Base-by-base conservation (phyloP, 2,113 vertebrate genomes). In the Lates calcarifer region DNA sequence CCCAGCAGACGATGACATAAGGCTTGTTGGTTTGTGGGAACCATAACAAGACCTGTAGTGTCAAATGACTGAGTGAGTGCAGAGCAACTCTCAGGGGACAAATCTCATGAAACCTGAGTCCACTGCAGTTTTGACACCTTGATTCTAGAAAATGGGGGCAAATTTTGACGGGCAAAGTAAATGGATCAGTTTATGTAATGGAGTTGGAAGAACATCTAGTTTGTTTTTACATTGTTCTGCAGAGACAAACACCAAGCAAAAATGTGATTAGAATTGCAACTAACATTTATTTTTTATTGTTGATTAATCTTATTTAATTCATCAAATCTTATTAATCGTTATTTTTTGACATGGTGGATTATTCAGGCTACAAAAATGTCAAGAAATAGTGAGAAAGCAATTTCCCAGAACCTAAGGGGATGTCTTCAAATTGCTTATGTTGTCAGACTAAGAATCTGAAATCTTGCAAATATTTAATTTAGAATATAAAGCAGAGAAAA, bases 1-100 rank as follows among this genome's bases (percentile, higher is more conserved):
- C 81, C 83, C 85, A 61, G 86, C 63, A 76, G 89, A 87, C 71
- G n/a, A 73, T 91, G 82, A 92, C 78, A 69, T 89, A 57, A 87
- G 51, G 67, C 64, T 37, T 13, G n/a, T 62, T 6, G 10, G 58
- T 67, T 49, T 51, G 49, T 86, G 79, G 81, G 88, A 86, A 83
- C 67, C 45, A 58, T 71, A 63, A 81, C 76, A 41, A 70, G 58
- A 74, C 58, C 76, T 79, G 67, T 2, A 12, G 86, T 89, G 60
- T 91, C 87, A 85, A 28, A 74, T 91, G 82, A 57, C 84, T 49
- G 45, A 13, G 56, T 67, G n/a, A 68, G 63, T n/a, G n/a, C n/a
- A n/a, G 57, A 70, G 55, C 65, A 75, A 74, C 33, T 17, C 70
- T 74, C 79, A 37, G 28, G 69, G 57, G 81, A 15, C 1, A 29